A percentile compares a stretch with the other conserved stretches of the same genome.
Evolutionary conservation across 2,797 vertebrate genomes (phyloP).

Genomic region (Sebastes itinus): DNA sequence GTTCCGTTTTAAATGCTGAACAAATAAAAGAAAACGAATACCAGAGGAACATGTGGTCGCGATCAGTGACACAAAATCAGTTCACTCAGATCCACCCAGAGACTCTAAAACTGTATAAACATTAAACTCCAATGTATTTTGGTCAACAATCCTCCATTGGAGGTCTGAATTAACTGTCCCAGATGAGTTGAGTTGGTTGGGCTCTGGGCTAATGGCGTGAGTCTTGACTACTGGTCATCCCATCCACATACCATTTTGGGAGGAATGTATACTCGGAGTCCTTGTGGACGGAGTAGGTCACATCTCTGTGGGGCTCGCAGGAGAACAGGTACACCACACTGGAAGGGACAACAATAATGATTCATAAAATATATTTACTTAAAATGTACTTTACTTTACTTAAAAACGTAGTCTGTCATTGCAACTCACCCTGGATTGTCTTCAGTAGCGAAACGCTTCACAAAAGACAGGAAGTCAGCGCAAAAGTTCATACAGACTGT

Average conservation of each 20-base stretch:
- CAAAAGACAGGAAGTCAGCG: slow-evolving; percentile 87
- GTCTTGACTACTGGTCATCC: slow-evolving; percentile 47
- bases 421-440: slow-evolving; percentile 84
- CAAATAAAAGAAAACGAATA: not conserved
- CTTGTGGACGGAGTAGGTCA: slow-evolving; percentile 86
- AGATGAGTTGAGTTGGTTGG: not conserved
- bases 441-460: slow-evolving; percentile 82
- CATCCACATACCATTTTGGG: slow-evolving; percentile 87
- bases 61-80: not conserved
- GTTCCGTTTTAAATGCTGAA: not conserved
- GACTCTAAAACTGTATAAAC: not conserved
- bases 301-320: slow-evolving; percentile 85
- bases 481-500: slow-evolving; percentile 96
- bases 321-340: slow-evolving; percentile 90
- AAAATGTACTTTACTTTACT: not conserved
- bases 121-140: not conserved
- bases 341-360: slow-evolving; percentile 7
- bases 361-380: not conserved
- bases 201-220: slow-evolving; percentile 24
- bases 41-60: not conserved
- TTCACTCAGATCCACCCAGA: not conserved
- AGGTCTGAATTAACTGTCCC: not conserved
- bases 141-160: slow-evolving; percentile 1
- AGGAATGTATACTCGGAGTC: slow-evolving; percentile 84
- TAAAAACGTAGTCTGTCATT: not conserved